phyloP scores from a whole-genome alignment of 2,888 invertebrate genomes.

The Bruchidius siliquastri region DNA sequence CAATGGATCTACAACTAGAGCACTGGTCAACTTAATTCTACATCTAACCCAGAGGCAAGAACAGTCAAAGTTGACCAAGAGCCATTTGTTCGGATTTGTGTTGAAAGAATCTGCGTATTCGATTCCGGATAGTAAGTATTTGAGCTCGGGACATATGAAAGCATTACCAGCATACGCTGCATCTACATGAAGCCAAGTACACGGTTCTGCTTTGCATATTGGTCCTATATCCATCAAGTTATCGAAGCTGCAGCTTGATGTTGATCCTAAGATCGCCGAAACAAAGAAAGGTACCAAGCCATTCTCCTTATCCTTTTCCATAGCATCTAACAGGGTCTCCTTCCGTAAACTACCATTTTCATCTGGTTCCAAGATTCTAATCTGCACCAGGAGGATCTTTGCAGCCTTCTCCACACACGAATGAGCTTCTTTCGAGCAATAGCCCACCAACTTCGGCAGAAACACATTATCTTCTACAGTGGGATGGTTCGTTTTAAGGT shows the following conservation, averaged over 20 bases:
- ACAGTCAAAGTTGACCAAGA: constrained; percentile 81
- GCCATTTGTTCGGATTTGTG: constrained; percentile 84
- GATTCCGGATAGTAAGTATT: constrained; percentile 59
- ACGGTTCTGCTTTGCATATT: constrained; percentile 56
- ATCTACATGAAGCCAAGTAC: constrained; percentile 84
- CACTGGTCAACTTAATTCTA: constrained; percentile 70
- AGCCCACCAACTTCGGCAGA: constrained; percentile 72
- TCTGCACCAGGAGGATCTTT: constrained; percentile 69
- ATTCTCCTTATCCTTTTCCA: constrained; percentile 66
- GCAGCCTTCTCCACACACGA: constrained; percentile 76
- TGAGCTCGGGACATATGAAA: constrained; percentile 80
- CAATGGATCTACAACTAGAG: constrained; percentile 80
- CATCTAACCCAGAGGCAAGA: constrained; percentile 81
- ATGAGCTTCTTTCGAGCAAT: constrained; percentile 69
- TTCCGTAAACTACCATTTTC: constrained; percentile 63
- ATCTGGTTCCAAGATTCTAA: constrained; percentile 68
- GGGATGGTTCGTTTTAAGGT: constrained; percentile 54
- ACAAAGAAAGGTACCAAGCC: constrained; percentile 82
- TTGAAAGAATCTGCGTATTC: constrained; percentile 82
- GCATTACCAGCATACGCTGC: constrained; percentile 84
- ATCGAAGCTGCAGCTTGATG: constrained; percentile 80
- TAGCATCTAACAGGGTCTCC: constrained; percentile 56
- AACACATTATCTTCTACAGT: constrained; percentile 63
- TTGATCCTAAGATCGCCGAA: constrained; percentile 77
- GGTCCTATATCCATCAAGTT: constrained; percentile 74